These are phyloP conservation scores for Acanthiza pusilla DNA, from an alignment of 2,797 vertebrate genomes.

Conservation along the genomic window DNA sequence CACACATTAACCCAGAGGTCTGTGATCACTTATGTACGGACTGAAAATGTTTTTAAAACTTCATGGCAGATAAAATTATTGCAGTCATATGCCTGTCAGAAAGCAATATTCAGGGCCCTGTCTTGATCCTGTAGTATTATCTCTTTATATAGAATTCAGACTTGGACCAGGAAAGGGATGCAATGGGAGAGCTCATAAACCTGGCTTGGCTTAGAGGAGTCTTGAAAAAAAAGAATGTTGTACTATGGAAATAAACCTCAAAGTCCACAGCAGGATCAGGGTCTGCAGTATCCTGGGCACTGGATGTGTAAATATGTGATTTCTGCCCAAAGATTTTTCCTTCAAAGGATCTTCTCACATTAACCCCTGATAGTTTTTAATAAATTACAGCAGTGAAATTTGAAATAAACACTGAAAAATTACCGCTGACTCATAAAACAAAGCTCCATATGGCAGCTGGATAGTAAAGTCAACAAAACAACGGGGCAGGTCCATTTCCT, in stretches of 20 bases:
- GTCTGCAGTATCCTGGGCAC: background rate
- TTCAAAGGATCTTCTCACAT: background rate
- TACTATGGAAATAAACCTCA: background rate
- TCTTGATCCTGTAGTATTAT: background rate
- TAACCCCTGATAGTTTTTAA: background rate
- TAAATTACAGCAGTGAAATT: background rate
- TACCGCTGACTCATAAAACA: background rate
- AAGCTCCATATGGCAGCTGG: background rate
- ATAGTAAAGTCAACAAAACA: background rate
- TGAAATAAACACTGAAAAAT: background rate
- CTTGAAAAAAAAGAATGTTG: background rate
- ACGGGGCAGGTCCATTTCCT: background rate
- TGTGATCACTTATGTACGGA: rapidly evolving
- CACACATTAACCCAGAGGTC: background rate
- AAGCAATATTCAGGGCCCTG: background rate
- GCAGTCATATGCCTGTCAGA: background rate
- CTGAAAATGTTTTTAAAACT: background rate
- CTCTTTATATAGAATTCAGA: background rate
- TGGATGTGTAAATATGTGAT: background rate
- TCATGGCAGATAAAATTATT: background rate
- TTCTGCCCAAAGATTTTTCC: background rate
- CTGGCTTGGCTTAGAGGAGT: background rate
- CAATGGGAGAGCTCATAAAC: background rate
- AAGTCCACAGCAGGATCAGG: background rate
- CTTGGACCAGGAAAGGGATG: background rate